These are phyloP conservation scores for Tinamus guttatus DNA, from an alignment of 2,113 vertebrate species.

Conservation along the genomic window DNA sequence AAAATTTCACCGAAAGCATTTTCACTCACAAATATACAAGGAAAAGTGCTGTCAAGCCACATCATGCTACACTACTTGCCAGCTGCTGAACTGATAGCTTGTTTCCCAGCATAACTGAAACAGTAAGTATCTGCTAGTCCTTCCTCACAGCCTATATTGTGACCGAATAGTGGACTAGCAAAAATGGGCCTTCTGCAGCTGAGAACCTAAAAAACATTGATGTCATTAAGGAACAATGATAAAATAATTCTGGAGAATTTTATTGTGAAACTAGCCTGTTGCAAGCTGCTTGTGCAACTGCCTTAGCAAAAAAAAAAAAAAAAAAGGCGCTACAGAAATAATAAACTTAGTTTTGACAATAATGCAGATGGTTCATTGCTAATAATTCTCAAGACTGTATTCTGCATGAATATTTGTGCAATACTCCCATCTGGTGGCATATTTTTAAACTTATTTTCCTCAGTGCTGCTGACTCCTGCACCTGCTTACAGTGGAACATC, in stretches of 20 bases:
- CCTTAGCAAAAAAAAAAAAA: neutral
- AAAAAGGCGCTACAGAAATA: neutral
- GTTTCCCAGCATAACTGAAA: conserved; percentile 18
- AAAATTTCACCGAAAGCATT: conserved; percentile 78
- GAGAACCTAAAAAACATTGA: neutral
- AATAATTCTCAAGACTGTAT: neutral
- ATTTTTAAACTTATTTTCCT: neutral
- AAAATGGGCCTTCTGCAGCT: neutral
- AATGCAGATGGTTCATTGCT: neutral
- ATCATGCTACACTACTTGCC: conserved; percentile 48
- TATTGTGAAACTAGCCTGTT: neutral
- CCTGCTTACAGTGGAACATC: neutral
- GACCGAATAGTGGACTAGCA: neutral
- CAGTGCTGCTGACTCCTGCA: neutral
- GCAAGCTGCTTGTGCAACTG: neutral
- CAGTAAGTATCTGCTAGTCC: conserved; percentile 11
- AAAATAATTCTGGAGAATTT: neutral
- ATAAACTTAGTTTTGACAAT: neutral
- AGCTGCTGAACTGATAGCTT: conserved; percentile 20
- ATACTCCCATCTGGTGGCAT: conserved; percentile 24
- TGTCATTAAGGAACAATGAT: neutral
- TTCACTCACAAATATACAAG: conserved; percentile 71
- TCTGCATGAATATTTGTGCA: neutral
- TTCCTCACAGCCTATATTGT: neutral
- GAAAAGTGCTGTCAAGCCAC: conserved; percentile 69